Percentiles rank a stretch among this genome's conserved stretches.
Conservation (phyloP, 2,797 vertebrate genomes). For the Acipenser ruthenus region DNA sequence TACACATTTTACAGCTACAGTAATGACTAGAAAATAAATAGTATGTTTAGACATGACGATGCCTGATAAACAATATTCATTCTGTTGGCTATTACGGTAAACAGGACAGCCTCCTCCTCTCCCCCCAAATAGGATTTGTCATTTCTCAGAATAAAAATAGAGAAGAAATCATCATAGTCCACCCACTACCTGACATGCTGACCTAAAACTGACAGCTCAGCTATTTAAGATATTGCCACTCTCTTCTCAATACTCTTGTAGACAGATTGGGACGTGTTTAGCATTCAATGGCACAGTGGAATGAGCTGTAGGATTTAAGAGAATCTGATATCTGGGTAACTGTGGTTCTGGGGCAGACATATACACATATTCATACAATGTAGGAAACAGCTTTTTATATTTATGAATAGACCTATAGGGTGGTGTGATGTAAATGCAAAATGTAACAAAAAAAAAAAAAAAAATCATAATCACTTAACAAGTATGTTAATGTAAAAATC, state of each 20-base stretch:
- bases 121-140: not conserved
- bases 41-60: too few species aligned
- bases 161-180: slow-evolving; percentile 3
- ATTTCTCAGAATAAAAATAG: slow-evolving; percentile 1
- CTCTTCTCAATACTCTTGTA: not conserved
- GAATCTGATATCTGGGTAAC: not conserved
- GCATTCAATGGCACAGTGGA: not conserved
- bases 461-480: not conserved
- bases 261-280: not conserved
- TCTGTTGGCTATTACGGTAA: too few species aligned
- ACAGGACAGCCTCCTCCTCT: not conserved
- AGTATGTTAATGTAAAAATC: not conserved
- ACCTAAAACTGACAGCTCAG: slow-evolving; percentile 3
- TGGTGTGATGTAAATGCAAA: not conserved
- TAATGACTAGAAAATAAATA: too few species aligned
- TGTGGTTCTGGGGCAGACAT: not conserved
- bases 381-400: not conserved
- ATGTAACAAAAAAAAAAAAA: not conserved
- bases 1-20: too few species aligned
- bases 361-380: not conserved
- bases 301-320: not conserved
- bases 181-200: not conserved
- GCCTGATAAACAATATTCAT: too few species aligned
- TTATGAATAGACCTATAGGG: not conserved
- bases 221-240: not conserved